Evolutionary conservation across 2,113 vertebrate genomes (phyloP), one percentile per base, ranked within the genome.

Genomic region (Ceyx margarethae): DNA sequence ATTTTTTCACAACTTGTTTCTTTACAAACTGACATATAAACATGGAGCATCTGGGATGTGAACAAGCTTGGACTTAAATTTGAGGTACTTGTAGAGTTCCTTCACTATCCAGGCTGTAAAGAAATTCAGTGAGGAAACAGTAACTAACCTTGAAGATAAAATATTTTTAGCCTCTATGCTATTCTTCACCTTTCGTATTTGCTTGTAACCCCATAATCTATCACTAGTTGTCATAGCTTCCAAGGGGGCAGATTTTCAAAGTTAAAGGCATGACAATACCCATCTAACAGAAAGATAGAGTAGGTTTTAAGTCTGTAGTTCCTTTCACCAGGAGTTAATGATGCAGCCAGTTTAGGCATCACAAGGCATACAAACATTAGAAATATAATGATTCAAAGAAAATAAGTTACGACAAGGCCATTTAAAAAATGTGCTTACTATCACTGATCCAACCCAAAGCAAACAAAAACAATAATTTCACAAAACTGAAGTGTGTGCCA

Each of bases 391-490:
- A 73, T 87, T 81, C 51, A 73, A 87, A 73, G 50, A 90, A 91
- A 86, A 62, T 81, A 65, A 90, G 25, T 76, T 78, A 90, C 66
- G 84, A 87, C 73, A 90, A 66, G 61, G 57, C 78, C 92, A 91
- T 81, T 95, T 90, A 0, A 11, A 72, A 95, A 89, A 91, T 81
- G 66, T 76, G 58, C 18, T 90, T 90, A 68, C 40, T 68, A 54
- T 73, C 50, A 91, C 58, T 0, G 0, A 76, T 84, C 58, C 84
- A 82, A 65, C 50, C 53, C 81, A 94, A 95, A 80, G 51, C 42
- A 96, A 94, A 92, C 53, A 93, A 91, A 95, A 68, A 3, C 58
- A 93, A 73, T 90, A n/a, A 51, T 95, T 89, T 94, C 80, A 69
- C 69, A 78, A 84, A 82, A 81, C 58, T 81, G 37, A 93, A 94